Conservation (phyloP, 1,140 invertebrate genomes). For the Euwallacea similis region DNA sequence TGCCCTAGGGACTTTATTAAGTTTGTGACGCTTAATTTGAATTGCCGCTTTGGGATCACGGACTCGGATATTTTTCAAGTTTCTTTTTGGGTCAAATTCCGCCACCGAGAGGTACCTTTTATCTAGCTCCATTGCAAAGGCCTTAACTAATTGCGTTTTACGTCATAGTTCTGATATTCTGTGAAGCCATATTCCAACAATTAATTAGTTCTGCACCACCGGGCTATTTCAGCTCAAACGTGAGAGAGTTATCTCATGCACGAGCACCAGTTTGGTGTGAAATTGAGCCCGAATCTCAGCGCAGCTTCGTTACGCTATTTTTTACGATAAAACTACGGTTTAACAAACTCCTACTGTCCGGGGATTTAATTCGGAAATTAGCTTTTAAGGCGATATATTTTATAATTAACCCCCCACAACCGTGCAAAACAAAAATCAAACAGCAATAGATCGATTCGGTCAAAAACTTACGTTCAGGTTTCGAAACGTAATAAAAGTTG, state of each 20-base stretch:
- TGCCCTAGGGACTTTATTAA: constrained; percentile 1
- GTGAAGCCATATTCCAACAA: constrained; percentile 1
- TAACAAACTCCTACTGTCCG: no score
- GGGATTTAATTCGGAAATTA: no score
- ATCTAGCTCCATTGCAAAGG: no score
- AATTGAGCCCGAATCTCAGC: constrained; percentile 4
- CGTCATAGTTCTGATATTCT: constrained; percentile 2
- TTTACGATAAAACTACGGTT: neutral
- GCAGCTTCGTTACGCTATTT: neutral
- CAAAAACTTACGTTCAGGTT: constrained; percentile 17
- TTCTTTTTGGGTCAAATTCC: neutral
- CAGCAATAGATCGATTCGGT: constrained; percentile 12
- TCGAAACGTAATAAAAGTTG: constrained; percentile 32
- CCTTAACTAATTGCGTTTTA: constrained; percentile 1
- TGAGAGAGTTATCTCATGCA: constrained; percentile 9
- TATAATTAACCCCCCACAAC: no score
- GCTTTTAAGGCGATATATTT: no score
- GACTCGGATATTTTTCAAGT: neutral
- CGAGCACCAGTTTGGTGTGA: constrained; percentile 12
- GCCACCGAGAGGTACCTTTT: no score
- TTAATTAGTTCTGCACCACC: constrained; percentile 9
- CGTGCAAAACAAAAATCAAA: neutral
- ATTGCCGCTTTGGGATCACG: neutral
- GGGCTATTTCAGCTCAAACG: constrained; percentile 5
- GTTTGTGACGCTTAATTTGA: constrained; percentile 6